Conservation (phyloP, 2,797 vertebrate genomes). For the Rhinatrema bivittatum region DNA sequence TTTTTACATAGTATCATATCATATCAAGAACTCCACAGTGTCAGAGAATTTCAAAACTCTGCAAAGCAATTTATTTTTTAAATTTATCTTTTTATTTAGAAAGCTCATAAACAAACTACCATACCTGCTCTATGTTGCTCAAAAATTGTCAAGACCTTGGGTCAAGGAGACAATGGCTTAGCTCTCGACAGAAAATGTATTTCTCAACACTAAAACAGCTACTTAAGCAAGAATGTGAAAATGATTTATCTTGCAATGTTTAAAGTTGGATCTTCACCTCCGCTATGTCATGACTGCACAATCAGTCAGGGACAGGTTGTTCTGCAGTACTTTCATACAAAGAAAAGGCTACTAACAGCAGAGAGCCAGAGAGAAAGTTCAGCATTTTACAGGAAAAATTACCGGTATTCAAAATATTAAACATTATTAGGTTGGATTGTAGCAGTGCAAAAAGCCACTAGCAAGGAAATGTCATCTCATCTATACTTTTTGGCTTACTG, state of each 20-base stretch:
- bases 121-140: constrained; percentile 58
- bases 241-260: constrained; percentile 79
- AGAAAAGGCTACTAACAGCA: constrained; percentile 30
- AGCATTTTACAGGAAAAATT: constrained; percentile 28
- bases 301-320: constrained; percentile 63
- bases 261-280: constrained; percentile 56
- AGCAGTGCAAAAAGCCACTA: too few species aligned
- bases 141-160: constrained; percentile 68
- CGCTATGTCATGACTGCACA: constrained; percentile 52
- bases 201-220: constrained; percentile 75
- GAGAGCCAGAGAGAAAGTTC: constrained; percentile 2
- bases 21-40: constrained; percentile 3
- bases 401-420: too few species aligned
- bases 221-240: constrained; percentile 82
- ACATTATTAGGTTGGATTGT: too few species aligned
- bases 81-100: constrained; percentile 44
- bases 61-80: background rate
- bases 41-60: constrained; percentile 12
- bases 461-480: too few species aligned
- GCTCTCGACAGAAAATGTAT: constrained; percentile 70
- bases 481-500: too few species aligned
- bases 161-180: constrained; percentile 76
- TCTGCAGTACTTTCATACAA: constrained; percentile 31
- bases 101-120: constrained; percentile 47
- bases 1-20: too few species aligned